Conservation (phyloP, 2,113 vertebrate species). For the Hemicordylus capensis region DNA sequence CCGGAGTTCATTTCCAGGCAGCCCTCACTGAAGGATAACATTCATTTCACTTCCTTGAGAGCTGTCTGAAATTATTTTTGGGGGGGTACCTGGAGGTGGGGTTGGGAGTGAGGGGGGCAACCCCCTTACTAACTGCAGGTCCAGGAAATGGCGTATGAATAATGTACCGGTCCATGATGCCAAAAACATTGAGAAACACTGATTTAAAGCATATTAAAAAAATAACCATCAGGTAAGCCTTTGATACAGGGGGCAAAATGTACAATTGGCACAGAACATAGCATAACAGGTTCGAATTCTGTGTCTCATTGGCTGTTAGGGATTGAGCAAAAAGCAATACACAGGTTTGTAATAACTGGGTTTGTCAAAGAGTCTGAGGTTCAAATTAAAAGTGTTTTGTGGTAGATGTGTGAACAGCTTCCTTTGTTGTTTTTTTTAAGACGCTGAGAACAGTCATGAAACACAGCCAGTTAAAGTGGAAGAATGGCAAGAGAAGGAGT, state of each 20-base stretch:
- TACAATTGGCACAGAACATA: neutral
- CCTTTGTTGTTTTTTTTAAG: too few species aligned
- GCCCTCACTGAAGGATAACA: too few species aligned
- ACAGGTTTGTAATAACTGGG: neutral
- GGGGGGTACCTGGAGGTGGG: too few species aligned
- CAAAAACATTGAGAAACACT: too few species aligned
- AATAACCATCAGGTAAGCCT: neutral
- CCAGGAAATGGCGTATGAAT: too few species aligned
- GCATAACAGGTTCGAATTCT: neutral
- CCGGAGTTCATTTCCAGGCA: too few species aligned
- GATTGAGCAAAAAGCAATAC: neutral
- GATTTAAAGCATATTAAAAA: neutral
- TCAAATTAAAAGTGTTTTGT: neutral
- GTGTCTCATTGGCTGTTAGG: neutral
- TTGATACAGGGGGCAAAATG: neutral
- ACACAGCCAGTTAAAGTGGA: neutral
- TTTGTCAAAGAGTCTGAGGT: neutral
- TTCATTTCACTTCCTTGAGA: too few species aligned
- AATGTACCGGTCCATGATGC: too few species aligned
- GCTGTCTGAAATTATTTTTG: too few species aligned
- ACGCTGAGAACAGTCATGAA: neutral
- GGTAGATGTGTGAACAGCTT: too few species aligned
- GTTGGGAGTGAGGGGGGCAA: too few species aligned
- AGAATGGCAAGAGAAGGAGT: neutral
- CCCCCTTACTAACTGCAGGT: too few species aligned